Percentiles rank a stretch among this genome's conserved stretches.
These are phyloP conservation scores for Heliconius cydno DNA, from an alignment of 2,888 invertebrate genomes.

Conservation along the genomic window DNA sequence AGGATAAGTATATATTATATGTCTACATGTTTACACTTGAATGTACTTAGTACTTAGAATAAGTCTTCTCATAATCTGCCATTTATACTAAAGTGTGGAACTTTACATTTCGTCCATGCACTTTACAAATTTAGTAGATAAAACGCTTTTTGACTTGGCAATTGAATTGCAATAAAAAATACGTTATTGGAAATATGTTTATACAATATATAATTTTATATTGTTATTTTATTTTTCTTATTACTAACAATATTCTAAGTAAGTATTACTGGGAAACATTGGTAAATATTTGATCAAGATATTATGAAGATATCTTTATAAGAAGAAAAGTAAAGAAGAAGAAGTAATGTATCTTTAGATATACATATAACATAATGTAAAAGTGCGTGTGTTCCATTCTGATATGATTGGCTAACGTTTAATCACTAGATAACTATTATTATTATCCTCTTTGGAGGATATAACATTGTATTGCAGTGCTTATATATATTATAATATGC, in stretches of 20 bases:
- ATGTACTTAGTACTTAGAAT: conserved; percentile 10
- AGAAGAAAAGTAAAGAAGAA: neutral
- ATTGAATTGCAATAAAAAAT: conserved; percentile 9
- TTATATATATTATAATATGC: conserved; percentile 44
- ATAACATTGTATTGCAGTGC: conserved; percentile 13
- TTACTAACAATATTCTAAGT: neutral
- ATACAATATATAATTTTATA: neutral
- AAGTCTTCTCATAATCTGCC: neutral
- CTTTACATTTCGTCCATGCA: conserved; percentile 24
- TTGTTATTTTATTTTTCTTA: neutral
- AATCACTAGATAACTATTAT: neutral
- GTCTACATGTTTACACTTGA: conserved; percentile 4
- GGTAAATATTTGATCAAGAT: neutral
- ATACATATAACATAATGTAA: neutral
- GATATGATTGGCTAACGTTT: neutral
- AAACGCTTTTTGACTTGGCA: conserved; percentile 19
- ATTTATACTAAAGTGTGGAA: conserved; percentile 4
- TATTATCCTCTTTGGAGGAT: conserved; percentile 2
- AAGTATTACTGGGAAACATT: neutral
- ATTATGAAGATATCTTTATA: neutral
- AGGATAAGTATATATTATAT: neutral
- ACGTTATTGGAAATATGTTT: neutral
- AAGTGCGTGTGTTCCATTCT: conserved; percentile 30
- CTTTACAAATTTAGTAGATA: conserved; percentile 12
- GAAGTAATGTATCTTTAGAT: neutral